Percentiles rank a stretch among this genome's conserved stretches.
Evolutionary conservation across 2,797 vertebrate genomes (phyloP).

Genomic region (Mus caroli): DNA sequence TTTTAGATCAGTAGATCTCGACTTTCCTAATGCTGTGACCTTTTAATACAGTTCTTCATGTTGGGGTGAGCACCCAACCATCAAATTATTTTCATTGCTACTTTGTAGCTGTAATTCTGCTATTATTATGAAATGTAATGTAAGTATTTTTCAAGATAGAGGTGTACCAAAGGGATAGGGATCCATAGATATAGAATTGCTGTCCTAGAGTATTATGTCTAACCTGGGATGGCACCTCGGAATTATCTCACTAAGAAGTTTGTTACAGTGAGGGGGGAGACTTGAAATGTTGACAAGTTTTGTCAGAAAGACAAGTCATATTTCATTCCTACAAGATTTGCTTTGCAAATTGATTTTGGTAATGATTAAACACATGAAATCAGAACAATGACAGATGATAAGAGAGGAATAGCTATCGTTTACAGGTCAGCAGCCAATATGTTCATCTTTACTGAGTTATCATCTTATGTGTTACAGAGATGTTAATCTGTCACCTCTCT

Average conservation of each 20-base stretch:
- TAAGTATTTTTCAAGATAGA: background rate
- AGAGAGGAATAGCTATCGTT: background rate
- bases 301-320: background rate
- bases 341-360: constrained; percentile 37
- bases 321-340: background rate
- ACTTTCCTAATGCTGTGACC: background rate
- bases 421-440: background rate
- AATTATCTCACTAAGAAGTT: background rate
- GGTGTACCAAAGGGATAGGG: background rate
- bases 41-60: background rate
- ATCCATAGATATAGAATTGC: background rate
- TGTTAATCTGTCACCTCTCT: background rate
- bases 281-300: background rate
- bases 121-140: background rate
- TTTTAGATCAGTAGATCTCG: background rate
- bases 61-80: background rate
- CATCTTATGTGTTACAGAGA: background rate
- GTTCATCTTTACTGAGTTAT: background rate
- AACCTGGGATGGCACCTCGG: background rate
- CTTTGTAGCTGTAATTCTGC: background rate
- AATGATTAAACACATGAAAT: background rate
- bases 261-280: background rate
- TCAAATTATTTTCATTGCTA: background rate
- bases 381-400: background rate
- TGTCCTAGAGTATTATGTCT: background rate